These are phyloP conservation scores for Tipula helvola DNA, from an alignment of 2,888 invertebrate species.

Conservation along the genomic window DNA sequence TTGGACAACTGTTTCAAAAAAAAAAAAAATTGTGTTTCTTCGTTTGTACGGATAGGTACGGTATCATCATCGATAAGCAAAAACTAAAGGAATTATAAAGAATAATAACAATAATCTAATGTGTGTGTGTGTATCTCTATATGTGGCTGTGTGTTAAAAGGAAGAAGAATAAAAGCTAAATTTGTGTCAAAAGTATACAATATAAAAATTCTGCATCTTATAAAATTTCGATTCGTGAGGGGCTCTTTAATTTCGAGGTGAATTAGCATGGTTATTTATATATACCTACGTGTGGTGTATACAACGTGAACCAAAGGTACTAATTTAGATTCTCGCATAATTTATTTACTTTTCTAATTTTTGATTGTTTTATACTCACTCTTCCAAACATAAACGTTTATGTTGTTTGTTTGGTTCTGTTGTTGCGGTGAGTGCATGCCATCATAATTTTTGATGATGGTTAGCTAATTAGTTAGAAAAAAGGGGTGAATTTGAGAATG, in stretches of 20 bases:
- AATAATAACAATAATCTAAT: constrained; percentile 5
- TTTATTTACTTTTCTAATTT: neutral
- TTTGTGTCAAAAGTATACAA: neutral
- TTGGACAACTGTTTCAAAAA: constrained; percentile 7
- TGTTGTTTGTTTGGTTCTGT: neutral
- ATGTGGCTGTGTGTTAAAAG: neutral
- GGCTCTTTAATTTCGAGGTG: neutral
- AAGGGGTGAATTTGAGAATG: neutral
- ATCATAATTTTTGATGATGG: neutral
- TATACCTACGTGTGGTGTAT: neutral
- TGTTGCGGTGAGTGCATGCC: neutral
- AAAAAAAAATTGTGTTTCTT: neutral
- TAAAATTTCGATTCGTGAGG: neutral
- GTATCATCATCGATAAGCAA: constrained; percentile 5
- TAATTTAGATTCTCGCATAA: neutral
- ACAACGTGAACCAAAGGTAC: neutral
- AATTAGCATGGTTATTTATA: neutral
- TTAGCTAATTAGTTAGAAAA: neutral
- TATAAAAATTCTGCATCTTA: neutral
- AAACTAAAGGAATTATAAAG: neutral
- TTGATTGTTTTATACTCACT: neutral
- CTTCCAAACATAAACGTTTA: neutral
- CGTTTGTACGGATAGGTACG: neutral
- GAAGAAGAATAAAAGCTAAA: neutral
- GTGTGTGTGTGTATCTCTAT: neutral